These are phyloP conservation scores for Tanypteryx hageni DNA, from an alignment of 2,888 invertebrate species.

Conservation along the genomic window DNA sequence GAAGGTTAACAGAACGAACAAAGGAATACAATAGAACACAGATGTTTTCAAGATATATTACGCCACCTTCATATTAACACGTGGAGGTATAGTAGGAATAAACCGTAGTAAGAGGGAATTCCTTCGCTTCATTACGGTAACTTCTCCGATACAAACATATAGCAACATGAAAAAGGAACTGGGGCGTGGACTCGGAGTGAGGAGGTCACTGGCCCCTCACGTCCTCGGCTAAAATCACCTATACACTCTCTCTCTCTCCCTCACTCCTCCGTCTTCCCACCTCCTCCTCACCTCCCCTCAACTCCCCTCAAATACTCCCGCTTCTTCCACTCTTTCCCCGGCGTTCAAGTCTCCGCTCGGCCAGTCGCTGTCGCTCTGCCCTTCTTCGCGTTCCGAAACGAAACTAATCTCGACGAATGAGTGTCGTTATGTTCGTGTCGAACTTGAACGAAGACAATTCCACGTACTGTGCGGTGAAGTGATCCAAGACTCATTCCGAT, in stretches of 20 bases:
- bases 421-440: not conserved
- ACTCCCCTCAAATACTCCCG: not conserved
- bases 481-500: not conserved
- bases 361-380: not conserved
- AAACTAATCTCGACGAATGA: no score
- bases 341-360: constrained; percentile 43
- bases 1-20: no score
- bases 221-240: not conserved
- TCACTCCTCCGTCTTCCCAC: not conserved
- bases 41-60: no score
- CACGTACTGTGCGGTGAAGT: not conserved
- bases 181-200: not conserved
- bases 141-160: no score
- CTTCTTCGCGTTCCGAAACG: no score
- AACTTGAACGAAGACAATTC: not conserved
- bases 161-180: no score
- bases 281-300: not conserved
- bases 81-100: no score
- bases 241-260: not conserved
- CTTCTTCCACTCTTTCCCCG: not conserved
- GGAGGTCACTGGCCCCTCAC: constrained; percentile 33
- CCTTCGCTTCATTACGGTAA: no score
- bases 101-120: no score
- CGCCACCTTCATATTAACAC: not conserved
- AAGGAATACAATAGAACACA: no score